A percentile compares a stretch with the other conserved stretches of the same genome.
Evolutionary conservation across 1,140 invertebrate genomes (phyloP).

Genomic region (Druon quercuslanigerum): DNA sequence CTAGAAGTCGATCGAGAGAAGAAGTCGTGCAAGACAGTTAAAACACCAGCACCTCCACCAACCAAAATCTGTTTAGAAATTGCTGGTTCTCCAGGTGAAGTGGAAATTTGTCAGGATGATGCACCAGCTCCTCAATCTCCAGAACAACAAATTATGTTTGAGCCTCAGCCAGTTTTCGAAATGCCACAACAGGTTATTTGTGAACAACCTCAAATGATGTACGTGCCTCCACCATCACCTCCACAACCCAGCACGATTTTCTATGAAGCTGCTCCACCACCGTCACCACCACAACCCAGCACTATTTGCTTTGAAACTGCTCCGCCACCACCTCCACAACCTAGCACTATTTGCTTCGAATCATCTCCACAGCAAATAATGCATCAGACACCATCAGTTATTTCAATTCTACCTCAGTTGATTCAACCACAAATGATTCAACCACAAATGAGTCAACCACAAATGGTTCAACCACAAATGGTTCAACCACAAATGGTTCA

Average conservation of each 20-base stretch:
- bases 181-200: too few species aligned
- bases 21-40: background rate
- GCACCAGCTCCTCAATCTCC: background rate
- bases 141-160: background rate
- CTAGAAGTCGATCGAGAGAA: background rate
- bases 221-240: background rate
- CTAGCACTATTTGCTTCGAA: background rate
- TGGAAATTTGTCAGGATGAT: constrained; percentile 4
- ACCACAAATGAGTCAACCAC: too few species aligned
- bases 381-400: too few species aligned
- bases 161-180: too few species aligned
- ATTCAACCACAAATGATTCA: too few species aligned
- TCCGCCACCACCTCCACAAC: background rate
- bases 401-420: too few species aligned
- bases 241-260: background rate
- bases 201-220: background rate
- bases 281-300: background rate
- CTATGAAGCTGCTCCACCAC: background rate
- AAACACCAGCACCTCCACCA: background rate
- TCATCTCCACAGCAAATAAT: too few species aligned
- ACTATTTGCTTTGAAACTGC: background rate
- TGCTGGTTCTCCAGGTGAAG: background rate
- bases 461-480: too few species aligned
- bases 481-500: too few species aligned
- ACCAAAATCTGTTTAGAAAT: constrained; percentile 4